Percentiles rank a stretch among this genome's conserved stretches.
Conservation (phyloP, 2,888 invertebrate species). For the Melinaea menophilus region DNA sequence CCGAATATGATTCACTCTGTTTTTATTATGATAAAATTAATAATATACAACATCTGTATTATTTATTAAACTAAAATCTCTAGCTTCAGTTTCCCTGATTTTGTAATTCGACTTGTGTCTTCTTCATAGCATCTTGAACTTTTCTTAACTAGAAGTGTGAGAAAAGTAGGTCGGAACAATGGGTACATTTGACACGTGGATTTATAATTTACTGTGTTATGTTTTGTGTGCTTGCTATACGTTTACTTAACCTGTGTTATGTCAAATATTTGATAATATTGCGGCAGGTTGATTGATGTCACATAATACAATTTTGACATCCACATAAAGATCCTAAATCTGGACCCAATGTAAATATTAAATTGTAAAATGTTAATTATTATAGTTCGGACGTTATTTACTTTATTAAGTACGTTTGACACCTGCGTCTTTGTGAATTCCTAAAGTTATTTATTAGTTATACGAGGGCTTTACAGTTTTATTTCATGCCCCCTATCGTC, state of each 20-base stretch:
- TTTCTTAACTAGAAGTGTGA: slow-evolving; percentile 2
- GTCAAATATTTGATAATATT: neutral
- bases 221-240: neutral
- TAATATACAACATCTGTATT: no score
- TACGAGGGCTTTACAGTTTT: neutral
- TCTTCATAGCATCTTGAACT: slow-evolving; percentile 4
- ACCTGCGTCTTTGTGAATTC: no score
- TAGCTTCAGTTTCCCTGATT: no score
- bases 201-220: slow-evolving; percentile 17
- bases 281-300: no score
- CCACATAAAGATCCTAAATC: neutral
- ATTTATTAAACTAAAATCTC: neutral
- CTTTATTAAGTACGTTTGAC: no score
- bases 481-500: neutral
- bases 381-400: no score
- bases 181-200: slow-evolving; percentile 19
- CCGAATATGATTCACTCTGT: no score
- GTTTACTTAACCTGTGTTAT: neutral
- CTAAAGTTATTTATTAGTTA: neutral
- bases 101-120: neutral
- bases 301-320: neutral
- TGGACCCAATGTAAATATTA: no score
- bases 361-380: no score
- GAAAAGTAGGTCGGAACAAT: slow-evolving; percentile 20
- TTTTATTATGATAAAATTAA: no score